A percentile compares a stretch with the other conserved stretches of the same genome.
phyloP scores from a whole-genome alignment of 2,888 invertebrate species.

The Leptinotarsa haldemani region DNA sequence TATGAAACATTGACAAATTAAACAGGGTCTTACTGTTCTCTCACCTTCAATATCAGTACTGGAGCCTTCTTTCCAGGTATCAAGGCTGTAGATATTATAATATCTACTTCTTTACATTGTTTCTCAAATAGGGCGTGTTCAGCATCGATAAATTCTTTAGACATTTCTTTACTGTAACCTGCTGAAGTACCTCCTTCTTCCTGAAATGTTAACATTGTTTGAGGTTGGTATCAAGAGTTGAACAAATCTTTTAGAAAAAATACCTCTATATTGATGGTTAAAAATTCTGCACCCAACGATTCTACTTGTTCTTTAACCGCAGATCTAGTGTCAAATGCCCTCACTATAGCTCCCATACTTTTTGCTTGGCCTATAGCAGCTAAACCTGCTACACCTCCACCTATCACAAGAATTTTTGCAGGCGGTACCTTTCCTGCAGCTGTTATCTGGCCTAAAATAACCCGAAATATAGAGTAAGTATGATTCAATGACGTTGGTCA shows the following conservation, averaged over 20 bases:
- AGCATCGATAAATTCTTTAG: constrained; percentile 85
- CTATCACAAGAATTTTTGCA: constrained; percentile 87
- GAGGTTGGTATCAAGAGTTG: too few species aligned
- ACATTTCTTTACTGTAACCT: constrained; percentile 89
- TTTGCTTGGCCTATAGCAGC: constrained; percentile 88
- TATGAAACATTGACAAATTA: neutral
- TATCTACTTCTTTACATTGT: constrained; percentile 86
- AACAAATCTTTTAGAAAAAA: neutral
- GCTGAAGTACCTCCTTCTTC: constrained; percentile 80
- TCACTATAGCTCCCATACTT: constrained; percentile 89
- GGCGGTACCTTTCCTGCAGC: constrained; percentile 92
- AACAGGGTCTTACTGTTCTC: neutral
- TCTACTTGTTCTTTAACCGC: constrained; percentile 88
- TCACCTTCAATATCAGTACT: constrained; percentile 80
- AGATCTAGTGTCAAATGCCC: constrained; percentile 88
- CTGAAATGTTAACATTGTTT: constrained; percentile 58
- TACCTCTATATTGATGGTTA: constrained; percentile 81
- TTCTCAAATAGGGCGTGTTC: constrained; percentile 89
- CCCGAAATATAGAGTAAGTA: neutral
- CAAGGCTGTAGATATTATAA: constrained; percentile 89
- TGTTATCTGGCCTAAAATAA: constrained; percentile 82
- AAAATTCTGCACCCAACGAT: constrained; percentile 88
- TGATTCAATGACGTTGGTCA: neutral
- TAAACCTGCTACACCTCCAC: constrained; percentile 90
- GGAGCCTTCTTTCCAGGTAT: constrained; percentile 91